Evolutionary conservation across 2,113 vertebrate genomes (phyloP).

Genomic region (Mustela lutreola): DNA sequence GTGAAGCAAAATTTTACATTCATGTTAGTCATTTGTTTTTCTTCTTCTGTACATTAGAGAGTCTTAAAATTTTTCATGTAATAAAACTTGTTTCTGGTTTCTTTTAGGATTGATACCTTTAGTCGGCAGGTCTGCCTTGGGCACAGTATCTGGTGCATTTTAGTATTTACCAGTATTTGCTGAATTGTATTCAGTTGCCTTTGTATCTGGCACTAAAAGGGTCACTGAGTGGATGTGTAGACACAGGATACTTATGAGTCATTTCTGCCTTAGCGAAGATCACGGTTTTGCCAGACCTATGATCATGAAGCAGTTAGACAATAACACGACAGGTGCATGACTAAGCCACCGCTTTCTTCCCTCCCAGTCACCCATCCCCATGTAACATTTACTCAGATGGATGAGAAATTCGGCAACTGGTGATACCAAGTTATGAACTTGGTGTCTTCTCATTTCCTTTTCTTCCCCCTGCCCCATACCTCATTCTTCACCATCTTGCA

Average conservation of each 20-base stretch:
- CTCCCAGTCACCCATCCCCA: background rate
- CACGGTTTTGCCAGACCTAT: background rate
- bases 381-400: background rate
- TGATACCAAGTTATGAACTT: background rate
- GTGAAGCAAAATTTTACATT: background rate
- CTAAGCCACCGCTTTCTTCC: background rate
- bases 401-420: slow-evolving; percentile 1
- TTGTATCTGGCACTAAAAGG: background rate
- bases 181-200: background rate
- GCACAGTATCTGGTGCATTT: background rate
- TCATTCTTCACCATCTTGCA: background rate
- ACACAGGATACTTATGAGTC: background rate
- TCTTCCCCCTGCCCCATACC: background rate
- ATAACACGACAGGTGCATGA: background rate
- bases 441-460: background rate
- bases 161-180: background rate
- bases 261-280: slow-evolving; percentile 51
- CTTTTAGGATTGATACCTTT: slow-evolving; percentile 13
- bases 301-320: background rate
- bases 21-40: background rate
- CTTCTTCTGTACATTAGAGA: background rate
- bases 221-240: background rate
- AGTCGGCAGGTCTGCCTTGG: background rate
- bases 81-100: background rate
- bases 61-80: background rate